phyloP scores from a whole-genome alignment of 2,888 invertebrate genomes.

The Harmothoe impar region DNA sequence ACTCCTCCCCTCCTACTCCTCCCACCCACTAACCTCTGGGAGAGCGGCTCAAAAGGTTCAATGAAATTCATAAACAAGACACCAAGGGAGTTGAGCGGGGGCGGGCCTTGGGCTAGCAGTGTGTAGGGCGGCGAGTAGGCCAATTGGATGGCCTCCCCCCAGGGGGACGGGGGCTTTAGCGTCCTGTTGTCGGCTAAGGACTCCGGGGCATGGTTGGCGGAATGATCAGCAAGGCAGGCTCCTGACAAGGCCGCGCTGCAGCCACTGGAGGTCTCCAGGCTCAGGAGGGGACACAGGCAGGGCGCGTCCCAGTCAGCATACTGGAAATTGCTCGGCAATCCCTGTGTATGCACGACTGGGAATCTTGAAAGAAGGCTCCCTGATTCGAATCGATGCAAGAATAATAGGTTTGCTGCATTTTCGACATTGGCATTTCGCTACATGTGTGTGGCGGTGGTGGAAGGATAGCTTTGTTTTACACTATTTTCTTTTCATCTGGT shows the following conservation, averaged over 20 bases:
- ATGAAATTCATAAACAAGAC: constrained; percentile 39
- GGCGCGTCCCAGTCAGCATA: not conserved
- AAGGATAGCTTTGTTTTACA: not conserved
- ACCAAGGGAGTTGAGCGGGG: not conserved
- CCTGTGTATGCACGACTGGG: not conserved
- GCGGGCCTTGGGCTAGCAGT: not conserved
- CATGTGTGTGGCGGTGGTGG: not conserved
- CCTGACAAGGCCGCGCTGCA: not conserved
- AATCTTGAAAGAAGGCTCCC: not conserved
- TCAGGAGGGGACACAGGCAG: not conserved
- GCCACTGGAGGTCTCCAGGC: not conserved
- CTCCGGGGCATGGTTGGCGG: constrained; percentile 24
- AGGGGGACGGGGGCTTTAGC: constrained; percentile 20
- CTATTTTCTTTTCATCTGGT: not conserved
- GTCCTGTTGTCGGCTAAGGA: constrained; percentile 23
- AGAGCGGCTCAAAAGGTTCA: not conserved
- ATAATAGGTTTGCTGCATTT: constrained; percentile 33
- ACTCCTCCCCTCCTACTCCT: not conserved
- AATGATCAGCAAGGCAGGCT: constrained; percentile 38
- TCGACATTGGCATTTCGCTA: constrained; percentile 4
- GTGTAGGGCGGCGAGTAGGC: not conserved
- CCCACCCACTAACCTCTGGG: constrained; percentile 1
- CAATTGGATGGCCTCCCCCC: constrained; percentile 26
- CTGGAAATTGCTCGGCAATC: constrained; percentile 1
- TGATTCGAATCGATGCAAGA: constrained; percentile 24